Conservation (phyloP, 2,888 invertebrate genomes). For the Ornithoptera priamus region DNA sequence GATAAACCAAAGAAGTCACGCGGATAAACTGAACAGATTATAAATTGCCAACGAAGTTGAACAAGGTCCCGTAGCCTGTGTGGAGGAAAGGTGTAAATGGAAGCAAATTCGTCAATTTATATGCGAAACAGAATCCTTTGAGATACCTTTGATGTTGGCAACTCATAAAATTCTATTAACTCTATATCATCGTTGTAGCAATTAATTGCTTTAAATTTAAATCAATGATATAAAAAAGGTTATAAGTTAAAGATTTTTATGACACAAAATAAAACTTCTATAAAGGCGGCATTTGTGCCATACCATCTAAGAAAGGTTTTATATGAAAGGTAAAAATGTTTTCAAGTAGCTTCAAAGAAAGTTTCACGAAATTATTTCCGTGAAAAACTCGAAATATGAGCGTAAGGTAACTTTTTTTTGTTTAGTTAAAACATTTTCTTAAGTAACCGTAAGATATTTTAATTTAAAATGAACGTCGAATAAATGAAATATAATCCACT, state of each 20-base stretch:
- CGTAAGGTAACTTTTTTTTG: not conserved
- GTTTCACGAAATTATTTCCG: not conserved
- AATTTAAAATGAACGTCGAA: not conserved
- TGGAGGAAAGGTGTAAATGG: conserved; percentile 72
- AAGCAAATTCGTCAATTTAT: conserved; percentile 79
- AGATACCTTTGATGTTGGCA: conserved; percentile 47
- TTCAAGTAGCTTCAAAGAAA: conserved; percentile 2
- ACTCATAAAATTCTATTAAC: conserved; percentile 47
- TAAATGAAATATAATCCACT: not conserved
- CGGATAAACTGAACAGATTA: conserved; percentile 64
- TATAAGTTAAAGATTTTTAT: not conserved
- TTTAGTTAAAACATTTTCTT: not conserved
- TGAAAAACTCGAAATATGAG: not conserved
- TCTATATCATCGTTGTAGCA: conserved; percentile 30
- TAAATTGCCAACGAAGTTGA: conserved; percentile 64
- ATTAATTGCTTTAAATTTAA: conserved; percentile 15
- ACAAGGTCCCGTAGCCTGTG: conserved; percentile 48
- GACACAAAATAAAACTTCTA: not conserved
- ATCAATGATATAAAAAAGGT: not conserved
- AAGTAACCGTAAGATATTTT: not conserved
- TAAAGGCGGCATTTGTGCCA: not conserved
- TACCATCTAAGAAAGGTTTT: not conserved
- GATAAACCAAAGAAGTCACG: conserved; percentile 27
- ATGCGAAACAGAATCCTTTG: conserved; percentile 72
- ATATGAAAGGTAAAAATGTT: conserved; percentile 3